Base-by-base conservation (phyloP, 2,888 invertebrate species). In the Ceratothoa steindachneri region DNA sequence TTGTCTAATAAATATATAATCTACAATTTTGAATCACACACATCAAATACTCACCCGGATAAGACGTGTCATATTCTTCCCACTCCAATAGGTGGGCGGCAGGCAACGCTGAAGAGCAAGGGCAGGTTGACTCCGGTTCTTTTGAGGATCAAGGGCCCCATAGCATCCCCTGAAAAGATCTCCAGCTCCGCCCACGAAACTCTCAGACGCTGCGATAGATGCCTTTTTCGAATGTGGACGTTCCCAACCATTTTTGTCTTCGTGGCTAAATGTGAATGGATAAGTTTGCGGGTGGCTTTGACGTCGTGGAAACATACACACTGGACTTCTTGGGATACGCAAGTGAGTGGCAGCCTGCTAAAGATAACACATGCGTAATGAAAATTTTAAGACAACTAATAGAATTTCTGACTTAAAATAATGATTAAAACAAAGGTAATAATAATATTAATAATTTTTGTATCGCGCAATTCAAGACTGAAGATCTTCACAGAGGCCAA, bases 31-130 rank as follows among this genome's bases (percentile, higher is more conserved):
- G n/a, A n/a, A n/a, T n/a, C n/a, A n/a, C n/a, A n/a, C n/a, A n/a
- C n/a, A n/a, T n/a, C n/a, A n/a, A n/a, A n/a, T n/a, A n/a, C 41
- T 82, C 82, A 88, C 88, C 86, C 88, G 87, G 78, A 89, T 87
- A 27, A 88, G 84, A 79, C 87, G 87, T 64, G 86, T 85, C 81
- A 89, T 87, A 80, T 87, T 86, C 80, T 87, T 86, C 69, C 87
- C 86, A 27, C 86, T 85, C 66, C 87, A 85, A 82, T 87, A 87
- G 80, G 87, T 86, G 0, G 88, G 87, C 1, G 89, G 89, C 5
- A 89, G 84, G 81, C 87, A 88, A 76, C 86, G 85, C 51, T 87
- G 86, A 73, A 88, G 83, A 73, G 82, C 80, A 27, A 75, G 53
- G 3, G 31, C 86, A 84, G 24, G 85, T 84, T 30, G 86, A 81